Conservation (phyloP, 2,113 vertebrate species). For the Ardeotis arabs region DNA sequence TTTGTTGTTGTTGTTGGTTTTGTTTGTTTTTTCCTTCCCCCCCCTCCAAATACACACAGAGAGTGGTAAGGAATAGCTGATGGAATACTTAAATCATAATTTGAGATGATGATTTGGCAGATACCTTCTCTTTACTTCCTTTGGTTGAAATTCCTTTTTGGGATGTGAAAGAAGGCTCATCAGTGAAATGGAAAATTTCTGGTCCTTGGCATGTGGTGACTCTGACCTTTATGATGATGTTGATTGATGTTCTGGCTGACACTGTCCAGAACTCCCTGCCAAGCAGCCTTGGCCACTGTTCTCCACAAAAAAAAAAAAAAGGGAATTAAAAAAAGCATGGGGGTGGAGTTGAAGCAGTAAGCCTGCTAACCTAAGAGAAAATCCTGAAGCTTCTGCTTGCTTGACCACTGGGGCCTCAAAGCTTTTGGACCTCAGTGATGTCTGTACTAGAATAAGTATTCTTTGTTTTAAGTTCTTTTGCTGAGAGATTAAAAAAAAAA, state of each 20-base stretch:
- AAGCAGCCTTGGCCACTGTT: not conserved
- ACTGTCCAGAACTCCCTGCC: not conserved
- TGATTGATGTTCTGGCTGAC: slow-evolving; percentile 20
- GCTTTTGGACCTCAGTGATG: not conserved
- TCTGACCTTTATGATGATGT: not conserved
- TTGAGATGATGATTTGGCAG: not conserved
- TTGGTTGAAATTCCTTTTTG: not conserved
- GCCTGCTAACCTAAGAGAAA: not conserved
- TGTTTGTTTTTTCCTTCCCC: no score
- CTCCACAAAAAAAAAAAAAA: not conserved
- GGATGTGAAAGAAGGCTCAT: not conserved
- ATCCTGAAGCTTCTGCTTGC: not conserved
- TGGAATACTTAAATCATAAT: not conserved
- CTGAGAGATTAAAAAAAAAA: not conserved
- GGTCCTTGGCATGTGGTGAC: not conserved
- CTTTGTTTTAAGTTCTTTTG: not conserved
- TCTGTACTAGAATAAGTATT: not conserved
- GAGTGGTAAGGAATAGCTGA: not conserved
- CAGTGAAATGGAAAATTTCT: slow-evolving; percentile 37
- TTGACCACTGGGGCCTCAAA: not conserved
- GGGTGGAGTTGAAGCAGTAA: not conserved
- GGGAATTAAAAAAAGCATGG: fast-evolving
- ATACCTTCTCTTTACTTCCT: not conserved
- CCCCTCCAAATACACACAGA: not conserved
- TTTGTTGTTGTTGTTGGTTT: no score